Conservation (phyloP, 2,888 invertebrate species). For the Yponomeuta plumbellus region DNA sequence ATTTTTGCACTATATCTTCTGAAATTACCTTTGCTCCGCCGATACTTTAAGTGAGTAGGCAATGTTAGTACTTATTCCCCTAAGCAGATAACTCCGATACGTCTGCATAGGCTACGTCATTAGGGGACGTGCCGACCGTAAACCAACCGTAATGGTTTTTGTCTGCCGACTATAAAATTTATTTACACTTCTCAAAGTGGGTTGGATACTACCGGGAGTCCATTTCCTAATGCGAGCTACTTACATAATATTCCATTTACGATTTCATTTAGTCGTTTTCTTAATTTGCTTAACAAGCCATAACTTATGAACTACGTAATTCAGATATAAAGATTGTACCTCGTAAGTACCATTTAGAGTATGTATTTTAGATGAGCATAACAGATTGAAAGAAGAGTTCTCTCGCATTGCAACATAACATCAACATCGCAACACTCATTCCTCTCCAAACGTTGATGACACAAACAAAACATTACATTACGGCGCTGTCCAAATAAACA, state of each 20-base stretch:
- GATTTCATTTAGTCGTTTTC: too few species aligned
- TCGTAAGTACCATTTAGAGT: neutral
- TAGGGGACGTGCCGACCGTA: conserved; percentile 67
- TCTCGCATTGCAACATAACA: neutral
- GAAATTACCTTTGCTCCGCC: neutral
- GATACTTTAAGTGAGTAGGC: conserved; percentile 1
- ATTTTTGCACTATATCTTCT: neutral
- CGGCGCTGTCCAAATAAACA: conserved; percentile 8
- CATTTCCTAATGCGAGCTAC: conserved; percentile 44
- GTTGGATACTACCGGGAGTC: conserved; percentile 40
- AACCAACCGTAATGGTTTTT: conserved; percentile 65
- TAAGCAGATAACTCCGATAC: neutral
- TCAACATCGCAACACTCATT: neutral
- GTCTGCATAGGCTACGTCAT: conserved; percentile 53
- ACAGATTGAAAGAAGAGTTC: neutral
- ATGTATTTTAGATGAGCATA: neutral
- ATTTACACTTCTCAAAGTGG: conserved; percentile 57
- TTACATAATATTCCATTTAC: conserved; percentile 20
- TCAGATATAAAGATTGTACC: neutral
- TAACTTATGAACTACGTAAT: too few species aligned
- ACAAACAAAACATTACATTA: conserved; percentile 8
- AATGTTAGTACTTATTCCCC: neutral
- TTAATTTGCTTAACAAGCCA: too few species aligned
- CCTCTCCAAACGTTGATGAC: conserved; percentile 6
- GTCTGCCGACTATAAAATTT: conserved; percentile 68